Evolutionary conservation across 2,888 invertebrate species (phyloP).

Genomic region (Leptopilina drosophilae): DNA sequence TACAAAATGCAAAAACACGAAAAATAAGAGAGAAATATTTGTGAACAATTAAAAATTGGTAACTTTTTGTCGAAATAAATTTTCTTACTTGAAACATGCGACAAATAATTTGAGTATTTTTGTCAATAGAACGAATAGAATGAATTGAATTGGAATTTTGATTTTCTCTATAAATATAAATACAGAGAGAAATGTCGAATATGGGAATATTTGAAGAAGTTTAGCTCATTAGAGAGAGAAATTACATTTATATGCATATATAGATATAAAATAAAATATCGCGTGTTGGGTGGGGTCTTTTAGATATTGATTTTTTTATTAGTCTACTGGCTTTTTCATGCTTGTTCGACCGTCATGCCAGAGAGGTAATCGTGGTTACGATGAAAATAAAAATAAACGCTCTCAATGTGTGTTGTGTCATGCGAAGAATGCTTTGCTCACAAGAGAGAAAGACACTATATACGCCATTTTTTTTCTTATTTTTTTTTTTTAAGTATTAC

Average conservation of each 20-base stretch:
- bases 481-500: slow-evolving; percentile 12
- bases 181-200: too few species aligned
- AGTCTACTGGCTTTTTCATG: slow-evolving; percentile 34
- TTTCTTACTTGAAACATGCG: too few species aligned
- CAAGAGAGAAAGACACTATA: slow-evolving; percentile 2
- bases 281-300: slow-evolving; percentile 51
- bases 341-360: slow-evolving; percentile 31
- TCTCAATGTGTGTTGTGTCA: slow-evolving; percentile 34
- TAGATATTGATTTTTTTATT: slow-evolving; percentile 58
- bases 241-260: not conserved
- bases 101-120: too few species aligned
- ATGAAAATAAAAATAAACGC: slow-evolving; percentile 39
- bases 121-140: too few species aligned
- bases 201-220: not conserved
- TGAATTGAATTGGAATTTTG: too few species aligned
- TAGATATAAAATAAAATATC: slow-evolving; percentile 10
- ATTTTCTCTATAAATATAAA: too few species aligned
- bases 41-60: too few species aligned
- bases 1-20: too few species aligned
- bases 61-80: too few species aligned
- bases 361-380: slow-evolving; percentile 28
- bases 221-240: not conserved
- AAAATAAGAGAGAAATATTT: too few species aligned
- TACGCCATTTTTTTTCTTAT: not conserved
- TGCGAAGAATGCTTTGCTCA: slow-evolving; percentile 39